Conservation (phyloP, 2,113 vertebrate genomes). For the Baryphthengus martii region DNA sequence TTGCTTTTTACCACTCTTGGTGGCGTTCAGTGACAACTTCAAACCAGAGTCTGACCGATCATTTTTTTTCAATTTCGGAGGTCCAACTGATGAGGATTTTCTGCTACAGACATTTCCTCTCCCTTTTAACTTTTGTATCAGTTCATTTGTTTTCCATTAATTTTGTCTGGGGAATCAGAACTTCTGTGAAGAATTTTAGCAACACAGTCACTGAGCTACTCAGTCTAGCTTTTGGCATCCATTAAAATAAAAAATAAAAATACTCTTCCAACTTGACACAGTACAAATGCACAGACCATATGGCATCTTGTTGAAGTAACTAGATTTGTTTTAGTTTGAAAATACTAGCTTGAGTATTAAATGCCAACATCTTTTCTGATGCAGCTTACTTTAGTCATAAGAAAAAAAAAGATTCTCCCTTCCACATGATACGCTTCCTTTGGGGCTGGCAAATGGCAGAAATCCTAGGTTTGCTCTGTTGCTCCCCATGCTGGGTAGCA, state of each 20-base stretch:
- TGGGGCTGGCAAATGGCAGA: neutral
- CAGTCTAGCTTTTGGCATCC: neutral
- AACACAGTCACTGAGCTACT: neutral
- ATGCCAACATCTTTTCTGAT: neutral
- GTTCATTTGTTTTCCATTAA: neutral
- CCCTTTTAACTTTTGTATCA: neutral
- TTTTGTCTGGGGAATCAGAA: neutral
- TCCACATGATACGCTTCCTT: neutral
- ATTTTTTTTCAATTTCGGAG: neutral
- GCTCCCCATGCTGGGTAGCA: neutral
- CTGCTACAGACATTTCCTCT: neutral
- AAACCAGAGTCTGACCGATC: neutral
- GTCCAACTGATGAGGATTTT: neutral
- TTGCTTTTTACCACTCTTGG: neutral
- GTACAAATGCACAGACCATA: neutral
- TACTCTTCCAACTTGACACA: neutral
- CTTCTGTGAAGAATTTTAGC: neutral
- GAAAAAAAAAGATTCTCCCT: neutral
- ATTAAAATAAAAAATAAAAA: neutral
- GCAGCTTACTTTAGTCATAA: neutral
- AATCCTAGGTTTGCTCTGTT: neutral
- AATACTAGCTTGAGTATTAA: slow-evolving; percentile 19
- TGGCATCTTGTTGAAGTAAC: slow-evolving; percentile 26
- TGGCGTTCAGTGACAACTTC: neutral
- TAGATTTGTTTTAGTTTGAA: slow-evolving; percentile 33